Evolutionary conservation across 2,113 vertebrate species (phyloP), one percentile per base, ranked within the genome.

Genomic region (Anoplopoma fimbria): DNA sequence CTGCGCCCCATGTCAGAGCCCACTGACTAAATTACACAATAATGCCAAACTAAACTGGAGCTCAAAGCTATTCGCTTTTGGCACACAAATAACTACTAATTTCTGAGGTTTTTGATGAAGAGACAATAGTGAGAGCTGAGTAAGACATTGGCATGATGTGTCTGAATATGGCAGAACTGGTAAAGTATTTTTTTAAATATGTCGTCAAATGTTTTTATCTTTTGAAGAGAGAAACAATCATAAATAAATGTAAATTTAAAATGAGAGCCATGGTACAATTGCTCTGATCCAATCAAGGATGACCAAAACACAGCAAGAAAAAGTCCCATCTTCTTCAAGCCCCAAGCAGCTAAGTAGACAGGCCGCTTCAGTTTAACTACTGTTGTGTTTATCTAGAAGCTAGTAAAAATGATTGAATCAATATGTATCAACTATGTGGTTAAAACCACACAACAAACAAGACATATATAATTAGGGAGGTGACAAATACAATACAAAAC

Each of bases 21-120:
- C 79, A 70, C 67, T 88, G 77, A 88, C 58, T 81, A 88, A 84
- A 90, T 85, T 75, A 85, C 38, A n/a, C 40, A 69, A 71, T 88
- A 82, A 83, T 65, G 80, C 60, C 63, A 76, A 49, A 79, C 60
- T 86, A 72, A 85, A 75, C 69, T 53, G 53, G 21, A 89, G 67
- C 82, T 71, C 31, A 84, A 62, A 71, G 29, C 47, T 57, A n/a
- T 67, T 83, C 17, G 15, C 69, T 63, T 49, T 76, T 47, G 78
- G 57, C 64, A 58, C 61, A 64, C 4, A 4, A 29, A 29, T 55
- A 45, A 77, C 81, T 76, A 62, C 33, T 64, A 33, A 61, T 82
- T 72, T 73, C 17, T 34, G 13, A 69, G 1, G 19, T 19, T 61
- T 77, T 64, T 47, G 51, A 45, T 40, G 31, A 36, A 57, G 31